Conservation (phyloP, 2,113 vertebrate species). For the Chionodraco myersi region DNA sequence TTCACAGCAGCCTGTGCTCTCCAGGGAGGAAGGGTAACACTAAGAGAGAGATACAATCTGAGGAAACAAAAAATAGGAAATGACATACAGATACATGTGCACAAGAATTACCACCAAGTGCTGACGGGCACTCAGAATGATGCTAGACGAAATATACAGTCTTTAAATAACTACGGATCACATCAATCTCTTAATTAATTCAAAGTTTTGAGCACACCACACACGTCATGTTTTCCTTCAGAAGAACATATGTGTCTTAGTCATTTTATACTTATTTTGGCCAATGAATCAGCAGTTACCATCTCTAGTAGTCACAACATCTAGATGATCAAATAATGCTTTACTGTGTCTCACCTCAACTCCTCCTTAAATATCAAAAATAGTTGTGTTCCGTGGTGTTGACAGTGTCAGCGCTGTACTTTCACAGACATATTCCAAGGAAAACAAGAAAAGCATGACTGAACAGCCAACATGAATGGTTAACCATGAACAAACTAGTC, state of each 20-base stretch:
- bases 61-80: neutral
- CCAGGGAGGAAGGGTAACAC: neutral
- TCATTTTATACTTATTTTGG: neutral
- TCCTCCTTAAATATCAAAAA: constrained; percentile 4
- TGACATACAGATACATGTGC: too few relatives aligned
- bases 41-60: neutral
- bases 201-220: neutral
- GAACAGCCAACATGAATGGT: constrained; percentile 1
- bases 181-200: neutral
- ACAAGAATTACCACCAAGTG: neutral
- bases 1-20: constrained; percentile 1
- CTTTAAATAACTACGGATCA: neutral
- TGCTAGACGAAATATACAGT: constrained; percentile 1
- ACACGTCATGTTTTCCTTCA: neutral
- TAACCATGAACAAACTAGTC: neutral
- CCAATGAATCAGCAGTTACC: neutral
- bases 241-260: constrained; percentile 1
- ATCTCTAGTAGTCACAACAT: neutral
- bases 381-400: neutral
- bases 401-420: neutral
- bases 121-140: neutral
- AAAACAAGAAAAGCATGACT: neutral
- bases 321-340: neutral
- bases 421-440: neutral
- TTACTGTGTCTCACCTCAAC: neutral